Evolutionary conservation across 1,140 invertebrate species (phyloP).

Genomic region (Drosophila albomicans): DNA sequence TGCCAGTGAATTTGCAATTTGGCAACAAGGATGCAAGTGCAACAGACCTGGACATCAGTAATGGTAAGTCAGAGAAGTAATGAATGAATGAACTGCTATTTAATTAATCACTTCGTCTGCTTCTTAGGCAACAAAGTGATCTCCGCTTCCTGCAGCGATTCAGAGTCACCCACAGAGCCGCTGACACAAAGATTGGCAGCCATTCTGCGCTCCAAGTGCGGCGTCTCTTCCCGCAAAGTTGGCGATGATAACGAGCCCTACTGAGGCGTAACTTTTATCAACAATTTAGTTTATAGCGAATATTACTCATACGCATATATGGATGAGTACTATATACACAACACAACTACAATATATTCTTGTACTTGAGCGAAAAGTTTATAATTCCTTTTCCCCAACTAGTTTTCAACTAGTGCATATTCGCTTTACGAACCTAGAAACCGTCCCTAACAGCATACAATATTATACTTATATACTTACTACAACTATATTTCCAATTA

Average conservation of each 20-base stretch:
- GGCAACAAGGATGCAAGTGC: constrained; percentile 45
- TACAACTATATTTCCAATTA: constrained; percentile 51
- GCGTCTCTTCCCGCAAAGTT: constrained; percentile 50
- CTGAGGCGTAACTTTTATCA: constrained; percentile 32
- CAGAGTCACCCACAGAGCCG: constrained; percentile 88
- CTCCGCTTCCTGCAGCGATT: constrained; percentile 86
- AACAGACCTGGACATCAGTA: constrained; percentile 77
- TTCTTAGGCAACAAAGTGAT: constrained; percentile 79
- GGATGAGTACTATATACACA: constrained; percentile 21
- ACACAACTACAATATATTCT: constrained; percentile 55
- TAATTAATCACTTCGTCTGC: background rate
- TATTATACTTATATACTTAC: constrained; percentile 20
- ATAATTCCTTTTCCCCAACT: constrained; percentile 62
- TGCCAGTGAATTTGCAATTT: constrained; percentile 70
- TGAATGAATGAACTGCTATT: background rate
- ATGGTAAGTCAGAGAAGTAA: constrained; percentile 47
- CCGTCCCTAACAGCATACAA: constrained; percentile 75
- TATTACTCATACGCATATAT: constrained; percentile 19
- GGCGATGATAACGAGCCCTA: constrained; percentile 59
- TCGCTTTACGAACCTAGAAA: constrained; percentile 79
- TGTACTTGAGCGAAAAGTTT: constrained; percentile 52
- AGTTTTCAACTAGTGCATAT: constrained; percentile 62
- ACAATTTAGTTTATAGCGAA: constrained; percentile 10
- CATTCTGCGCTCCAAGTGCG: constrained; percentile 85
- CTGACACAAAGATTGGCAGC: constrained; percentile 86